Evolutionary conservation across 1,140 invertebrate species (phyloP).

Genomic region (Adelges cooleyi): DNA sequence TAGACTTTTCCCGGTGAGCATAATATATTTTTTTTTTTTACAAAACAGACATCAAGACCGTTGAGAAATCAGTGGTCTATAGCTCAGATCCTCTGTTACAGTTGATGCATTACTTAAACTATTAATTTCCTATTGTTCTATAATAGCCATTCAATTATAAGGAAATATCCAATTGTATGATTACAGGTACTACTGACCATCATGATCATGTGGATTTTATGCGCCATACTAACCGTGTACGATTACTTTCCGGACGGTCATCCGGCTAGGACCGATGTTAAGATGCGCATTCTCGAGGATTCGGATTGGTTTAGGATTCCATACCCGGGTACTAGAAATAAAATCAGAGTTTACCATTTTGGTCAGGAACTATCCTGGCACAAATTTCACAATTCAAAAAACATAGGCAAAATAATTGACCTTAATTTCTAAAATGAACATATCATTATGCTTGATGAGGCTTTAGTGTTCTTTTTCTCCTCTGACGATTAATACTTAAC

Average conservation of each 20-base stretch:
- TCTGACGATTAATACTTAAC: too few species aligned
- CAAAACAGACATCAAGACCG: too few species aligned
- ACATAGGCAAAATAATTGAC: too few species aligned
- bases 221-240: slow-evolving; percentile 57
- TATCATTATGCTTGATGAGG: too few species aligned
- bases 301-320: slow-evolving; percentile 74
- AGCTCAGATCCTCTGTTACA: too few species aligned
- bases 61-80: too few species aligned
- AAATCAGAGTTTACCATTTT: too few species aligned
- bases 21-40: slow-evolving; percentile 23
- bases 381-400: too few species aligned
- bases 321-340: slow-evolving; percentile 71
- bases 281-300: slow-evolving; percentile 55
- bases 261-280: slow-evolving; percentile 65
- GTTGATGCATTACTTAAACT: too few species aligned
- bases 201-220: slow-evolving; percentile 64
- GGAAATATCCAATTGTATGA: not conserved
- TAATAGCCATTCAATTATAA: too few species aligned
- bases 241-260: slow-evolving; percentile 53
- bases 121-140: not conserved
- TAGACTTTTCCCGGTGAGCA: slow-evolving; percentile 70
- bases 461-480: too few species aligned
- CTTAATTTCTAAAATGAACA: not conserved
- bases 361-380: too few species aligned
- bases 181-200: slow-evolving; percentile 67